phyloP scores from a whole-genome alignment of 1,140 invertebrate species.

The Holcopasites calliopsidis region DNA sequence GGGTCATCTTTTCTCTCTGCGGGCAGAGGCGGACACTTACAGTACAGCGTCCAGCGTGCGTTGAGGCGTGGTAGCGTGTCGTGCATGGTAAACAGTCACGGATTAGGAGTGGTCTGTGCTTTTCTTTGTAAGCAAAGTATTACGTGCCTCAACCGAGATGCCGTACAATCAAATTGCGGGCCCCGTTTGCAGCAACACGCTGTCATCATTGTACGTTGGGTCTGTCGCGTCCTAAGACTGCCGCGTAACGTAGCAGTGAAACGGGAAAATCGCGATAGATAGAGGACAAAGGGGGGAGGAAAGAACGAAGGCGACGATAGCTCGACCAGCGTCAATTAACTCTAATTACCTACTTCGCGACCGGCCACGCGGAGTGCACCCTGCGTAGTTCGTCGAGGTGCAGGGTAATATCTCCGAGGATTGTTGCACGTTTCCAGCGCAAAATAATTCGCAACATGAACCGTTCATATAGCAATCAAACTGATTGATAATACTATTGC shows the following conservation, averaged over 20 bases:
- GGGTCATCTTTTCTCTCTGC: neutral
- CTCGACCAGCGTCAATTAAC: slow-evolving; percentile 38
- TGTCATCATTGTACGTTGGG: neutral
- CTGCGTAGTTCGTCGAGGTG: no score
- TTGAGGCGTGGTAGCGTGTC: slow-evolving; percentile 14
- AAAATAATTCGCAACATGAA: slow-evolving; percentile 25
- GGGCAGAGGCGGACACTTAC: neutral
- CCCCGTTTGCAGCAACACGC: no score
- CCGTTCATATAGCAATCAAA: neutral
- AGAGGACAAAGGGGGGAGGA: neutral
- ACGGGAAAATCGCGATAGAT: no score
- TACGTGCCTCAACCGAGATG: slow-evolving; percentile 23
- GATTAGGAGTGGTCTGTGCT: slow-evolving; percentile 35
- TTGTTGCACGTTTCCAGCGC: no score
- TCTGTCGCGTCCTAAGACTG: no score
- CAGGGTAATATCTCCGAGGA: no score
- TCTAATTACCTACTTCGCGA: slow-evolving; percentile 45
- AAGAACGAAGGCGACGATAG: slow-evolving; percentile 17
- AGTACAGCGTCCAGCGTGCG: neutral
- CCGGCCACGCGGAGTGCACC: slow-evolving; percentile 12
- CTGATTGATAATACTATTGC: neutral
- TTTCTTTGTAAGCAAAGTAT: slow-evolving; percentile 51
- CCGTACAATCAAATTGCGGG: slow-evolving; percentile 36
- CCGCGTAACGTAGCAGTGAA: no score
- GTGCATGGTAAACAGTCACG: slow-evolving; percentile 27